Conservation (phyloP, 2,888 invertebrate genomes). For the Melanostoma mellinum region DNA sequence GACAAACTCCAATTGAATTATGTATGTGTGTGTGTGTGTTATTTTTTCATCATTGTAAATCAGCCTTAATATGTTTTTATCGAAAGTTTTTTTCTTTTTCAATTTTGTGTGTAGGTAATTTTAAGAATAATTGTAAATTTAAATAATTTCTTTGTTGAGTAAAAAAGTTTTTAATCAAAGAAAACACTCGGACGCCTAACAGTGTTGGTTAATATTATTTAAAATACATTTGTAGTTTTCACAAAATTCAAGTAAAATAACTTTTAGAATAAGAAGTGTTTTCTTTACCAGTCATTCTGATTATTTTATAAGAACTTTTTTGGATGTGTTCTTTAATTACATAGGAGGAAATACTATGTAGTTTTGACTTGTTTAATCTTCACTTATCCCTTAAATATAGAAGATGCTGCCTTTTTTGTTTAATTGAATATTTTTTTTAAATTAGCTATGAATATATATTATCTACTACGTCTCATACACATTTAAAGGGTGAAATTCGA, state of each 20-base stretch:
- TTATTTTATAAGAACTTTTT: no score
- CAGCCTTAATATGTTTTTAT: slow-evolving; percentile 69
- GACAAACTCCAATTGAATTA: slow-evolving; percentile 49
- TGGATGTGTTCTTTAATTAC: no score
- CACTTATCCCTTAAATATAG: slow-evolving; percentile 15
- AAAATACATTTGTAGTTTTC: no score
- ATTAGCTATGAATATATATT: not conserved
- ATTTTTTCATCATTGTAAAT: slow-evolving; percentile 54
- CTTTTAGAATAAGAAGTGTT: slow-evolving; percentile 8
- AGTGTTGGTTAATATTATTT: no score
- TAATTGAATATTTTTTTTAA: slow-evolving; percentile 22
- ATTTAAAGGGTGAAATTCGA: slow-evolving; percentile 44
- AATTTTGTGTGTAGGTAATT: slow-evolving; percentile 29
- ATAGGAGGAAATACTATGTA: not conserved
- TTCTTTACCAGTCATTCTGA: not conserved
- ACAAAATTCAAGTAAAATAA: not conserved
- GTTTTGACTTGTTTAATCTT: not conserved
- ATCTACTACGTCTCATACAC: not conserved
- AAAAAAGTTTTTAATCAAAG: not conserved
- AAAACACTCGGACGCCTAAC: no score
- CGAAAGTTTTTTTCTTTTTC: slow-evolving; percentile 53
- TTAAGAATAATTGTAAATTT: slow-evolving; percentile 20
- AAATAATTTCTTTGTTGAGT: slow-evolving; percentile 13
- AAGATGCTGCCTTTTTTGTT: slow-evolving; percentile 9
- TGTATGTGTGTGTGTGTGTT: slow-evolving; percentile 30